Evolutionary conservation across 2,888 invertebrate genomes (phyloP), one percentile per base, ranked within the genome.

Genomic region (Acanthosoma haemorrhoidale): DNA sequence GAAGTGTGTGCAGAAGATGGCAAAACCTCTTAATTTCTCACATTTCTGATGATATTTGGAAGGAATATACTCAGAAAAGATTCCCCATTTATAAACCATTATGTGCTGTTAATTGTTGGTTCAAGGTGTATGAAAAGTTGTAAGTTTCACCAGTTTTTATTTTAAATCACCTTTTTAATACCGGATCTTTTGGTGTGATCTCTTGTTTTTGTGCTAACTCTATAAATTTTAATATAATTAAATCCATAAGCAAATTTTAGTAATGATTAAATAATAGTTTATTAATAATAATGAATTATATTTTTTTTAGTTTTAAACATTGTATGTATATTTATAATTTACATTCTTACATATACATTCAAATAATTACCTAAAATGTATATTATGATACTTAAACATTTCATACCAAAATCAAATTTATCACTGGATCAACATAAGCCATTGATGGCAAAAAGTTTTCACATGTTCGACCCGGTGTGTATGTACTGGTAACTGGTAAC

Each of bases 51-150:
- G 84, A 88, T 58, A 87, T 90, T 78, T 96, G 96, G 96, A 86
- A 87, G 74, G 84, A 84, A 74, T 91, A 89, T 79, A 87, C 90
- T 0, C 84, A 85, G 76, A 82, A 87, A 64, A 84, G 94, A 69
- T 96, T 95, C 92, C 95, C 95, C 18, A 84, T 96, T 15, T 93
- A 90, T 79, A 85, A 87, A 72, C 88, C 91, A n/a, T 83, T 91
- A 71, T 84, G 86, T 64, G 82, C 83, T 61, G 85, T 89, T 70
- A 83, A 85, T 16, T 88, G 92, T 80, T 94, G 94, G 93, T 90
- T 91, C 76, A 87, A 86, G 79, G 87, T 91, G 1, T 87, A 85
- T 75, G 82, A 84, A 43, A 81, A 83, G 75, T 76, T 86, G 80
- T 73, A 51, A 73, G 74, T 73, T 34, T 61, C 4, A 11, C 8